Conservation (phyloP, 2,797 vertebrate species). For the Melanotaenia maccullochi region DNA sequence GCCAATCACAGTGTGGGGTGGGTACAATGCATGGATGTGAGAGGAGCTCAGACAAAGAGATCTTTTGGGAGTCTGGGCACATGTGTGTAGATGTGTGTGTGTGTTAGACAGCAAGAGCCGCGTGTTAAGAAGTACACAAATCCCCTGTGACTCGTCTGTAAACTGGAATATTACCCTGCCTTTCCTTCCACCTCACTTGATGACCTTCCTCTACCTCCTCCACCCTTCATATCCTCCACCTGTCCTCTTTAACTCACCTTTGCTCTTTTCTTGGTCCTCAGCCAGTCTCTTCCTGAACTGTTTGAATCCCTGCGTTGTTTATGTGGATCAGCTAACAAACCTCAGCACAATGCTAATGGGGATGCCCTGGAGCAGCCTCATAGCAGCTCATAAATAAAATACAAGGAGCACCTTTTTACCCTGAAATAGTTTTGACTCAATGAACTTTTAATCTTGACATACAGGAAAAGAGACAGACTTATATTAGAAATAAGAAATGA, state of each 20-base stretch:
- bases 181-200: constrained; percentile 45
- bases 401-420: constrained; percentile 49
- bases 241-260: constrained; percentile 39
- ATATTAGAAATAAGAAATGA: constrained; percentile 27
- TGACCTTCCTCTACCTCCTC: constrained; percentile 36
- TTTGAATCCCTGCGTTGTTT: constrained; percentile 26
- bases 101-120: constrained; percentile 27
- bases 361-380: constrained; percentile 70
- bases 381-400: constrained; percentile 75
- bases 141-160: constrained; percentile 50
- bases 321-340: constrained; percentile 40
- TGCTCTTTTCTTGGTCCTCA: constrained; percentile 6
- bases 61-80: constrained; percentile 18
- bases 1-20: constrained; percentile 11
- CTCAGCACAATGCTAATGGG: constrained; percentile 55
- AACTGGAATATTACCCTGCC: constrained; percentile 43
- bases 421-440: constrained; percentile 48
- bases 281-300: constrained; percentile 5
- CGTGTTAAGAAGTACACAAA: constrained; percentile 53
- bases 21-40: background rate
- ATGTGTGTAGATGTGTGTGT: constrained; percentile 6
- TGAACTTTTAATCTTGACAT: constrained; percentile 63
- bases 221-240: constrained; percentile 14
- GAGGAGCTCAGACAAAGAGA: constrained; percentile 38
- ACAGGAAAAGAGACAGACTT: constrained; percentile 38